A percentile compares a stretch with the other conserved stretches of the same genome.
These are phyloP conservation scores for Deladenus siricidicola DNA, from an alignment of 2,888 invertebrate species.

Conservation along the genomic window DNA sequence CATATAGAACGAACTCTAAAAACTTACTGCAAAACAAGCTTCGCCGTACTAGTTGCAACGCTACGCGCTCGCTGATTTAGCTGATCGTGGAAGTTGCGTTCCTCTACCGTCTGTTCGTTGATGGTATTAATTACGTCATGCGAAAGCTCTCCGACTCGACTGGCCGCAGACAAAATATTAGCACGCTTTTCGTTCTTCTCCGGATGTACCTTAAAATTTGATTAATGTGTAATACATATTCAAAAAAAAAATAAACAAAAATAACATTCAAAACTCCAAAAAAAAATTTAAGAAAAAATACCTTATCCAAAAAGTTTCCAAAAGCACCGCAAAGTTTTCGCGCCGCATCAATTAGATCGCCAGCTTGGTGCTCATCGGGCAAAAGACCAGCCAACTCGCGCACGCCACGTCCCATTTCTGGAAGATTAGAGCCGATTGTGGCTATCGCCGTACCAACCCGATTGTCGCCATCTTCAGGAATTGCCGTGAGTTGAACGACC, in stretches of 20 bases:
- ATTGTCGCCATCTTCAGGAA: constrained; percentile 68
- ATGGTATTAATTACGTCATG: constrained; percentile 80
- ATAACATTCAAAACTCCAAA: background rate
- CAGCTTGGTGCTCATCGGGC: constrained; percentile 72
- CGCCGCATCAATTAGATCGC: constrained; percentile 80
- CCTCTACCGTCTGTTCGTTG: constrained; percentile 71
- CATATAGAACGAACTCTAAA: background rate
- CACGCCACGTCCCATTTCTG: constrained; percentile 85
- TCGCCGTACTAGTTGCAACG: constrained; percentile 94
- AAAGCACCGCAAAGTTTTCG: constrained; percentile 80
- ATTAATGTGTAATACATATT: too few species aligned
- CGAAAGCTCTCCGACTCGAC: constrained; percentile 89
- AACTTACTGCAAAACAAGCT: constrained; percentile 66
- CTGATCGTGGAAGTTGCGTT: constrained; percentile 64
- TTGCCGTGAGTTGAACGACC: constrained; percentile 75
- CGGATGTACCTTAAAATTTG: constrained; percentile 63
- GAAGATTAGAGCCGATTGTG: constrained; percentile 88
- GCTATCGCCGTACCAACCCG: constrained; percentile 93
- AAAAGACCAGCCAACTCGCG: constrained; percentile 87
- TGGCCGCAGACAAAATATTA: constrained; percentile 80
- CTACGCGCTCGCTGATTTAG: constrained; percentile 86
- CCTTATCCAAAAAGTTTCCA: constrained; percentile 82
- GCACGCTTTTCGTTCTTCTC: constrained; percentile 80
- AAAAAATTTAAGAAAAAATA: too few species aligned
- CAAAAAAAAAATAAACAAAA: background rate